A percentile compares a stretch with the other conserved stretches of the same genome.
Evolutionary conservation across 2,797 vertebrate species (phyloP).

Genomic region (Dallia pectoralis): DNA sequence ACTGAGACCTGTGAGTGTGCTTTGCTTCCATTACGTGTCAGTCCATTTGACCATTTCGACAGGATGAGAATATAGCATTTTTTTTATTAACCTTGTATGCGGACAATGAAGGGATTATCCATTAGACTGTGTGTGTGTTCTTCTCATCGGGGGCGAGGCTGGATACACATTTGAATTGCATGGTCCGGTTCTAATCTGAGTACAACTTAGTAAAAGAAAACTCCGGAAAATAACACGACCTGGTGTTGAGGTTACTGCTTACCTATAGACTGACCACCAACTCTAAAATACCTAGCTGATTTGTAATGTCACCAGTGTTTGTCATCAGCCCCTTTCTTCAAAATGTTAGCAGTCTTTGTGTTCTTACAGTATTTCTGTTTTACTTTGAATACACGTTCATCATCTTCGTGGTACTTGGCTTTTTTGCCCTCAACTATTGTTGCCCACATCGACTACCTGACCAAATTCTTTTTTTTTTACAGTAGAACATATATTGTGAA

Average conservation of each 20-base stretch:
- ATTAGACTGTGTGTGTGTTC: neutral
- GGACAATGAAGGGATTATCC: neutral
- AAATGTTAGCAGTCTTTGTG: conserved; percentile 13
- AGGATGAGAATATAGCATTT: conserved; percentile 12
- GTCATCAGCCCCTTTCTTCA: conserved; percentile 12
- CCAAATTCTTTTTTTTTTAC: conserved; percentile 34
- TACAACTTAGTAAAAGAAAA: neutral
- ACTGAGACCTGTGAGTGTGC: conserved; percentile 44
- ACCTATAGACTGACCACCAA: conserved; percentile 10
- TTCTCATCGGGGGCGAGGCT: neutral
- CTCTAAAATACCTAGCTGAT: conserved; percentile 24
- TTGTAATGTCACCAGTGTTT: conserved; percentile 38
- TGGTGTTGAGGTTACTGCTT: neutral
- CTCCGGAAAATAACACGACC: neutral
- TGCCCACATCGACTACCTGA: conserved; percentile 28
- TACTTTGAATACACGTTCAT: neutral
- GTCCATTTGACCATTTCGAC: conserved; percentile 25
- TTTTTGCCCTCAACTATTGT: conserved; percentile 18
- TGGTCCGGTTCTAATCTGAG: neutral
- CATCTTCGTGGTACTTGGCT: conserved; percentile 6
- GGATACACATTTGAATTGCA: neutral
- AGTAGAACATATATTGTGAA: neutral
- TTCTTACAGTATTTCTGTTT: conserved; percentile 2
- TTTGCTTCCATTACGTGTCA: conserved; percentile 44
- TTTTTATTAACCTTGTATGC: neutral